A percentile compares a stretch with the other conserved stretches of the same genome.
These are phyloP conservation scores for Tenualosa thibaudeaui DNA, from an alignment of 2,797 vertebrate genomes.

Conservation along the genomic window DNA sequence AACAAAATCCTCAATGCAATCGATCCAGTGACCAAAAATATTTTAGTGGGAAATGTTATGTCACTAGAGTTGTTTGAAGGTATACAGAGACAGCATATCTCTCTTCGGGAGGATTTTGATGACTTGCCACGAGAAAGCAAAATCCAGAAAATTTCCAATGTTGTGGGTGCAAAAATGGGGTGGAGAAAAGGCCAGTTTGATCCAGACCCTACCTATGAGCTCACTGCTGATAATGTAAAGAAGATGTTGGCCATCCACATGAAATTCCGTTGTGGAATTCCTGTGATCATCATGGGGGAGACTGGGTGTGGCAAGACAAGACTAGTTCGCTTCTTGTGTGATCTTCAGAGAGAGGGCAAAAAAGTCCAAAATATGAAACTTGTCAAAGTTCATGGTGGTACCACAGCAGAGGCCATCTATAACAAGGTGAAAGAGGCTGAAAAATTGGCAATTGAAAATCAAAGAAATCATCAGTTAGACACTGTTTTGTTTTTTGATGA, in stretches of 20 bases:
- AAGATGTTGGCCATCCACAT: conserved; percentile 84
- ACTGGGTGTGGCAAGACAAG: conserved; percentile 81
- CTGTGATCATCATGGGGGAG: conserved; percentile 82
- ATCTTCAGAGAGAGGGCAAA: conserved; percentile 68
- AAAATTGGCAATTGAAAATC: conserved; percentile 65
- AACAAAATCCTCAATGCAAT: conserved; percentile 60
- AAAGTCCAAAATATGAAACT: conserved; percentile 73
- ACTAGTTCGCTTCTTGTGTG: conserved; percentile 77
- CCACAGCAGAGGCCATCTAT: conserved; percentile 74
- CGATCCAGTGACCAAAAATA: conserved; percentile 57
- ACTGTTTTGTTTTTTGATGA: conserved; percentile 82
- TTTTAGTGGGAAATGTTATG: conserved; percentile 73
- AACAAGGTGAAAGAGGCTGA: conserved; percentile 74
- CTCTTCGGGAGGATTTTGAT: conserved; percentile 75
- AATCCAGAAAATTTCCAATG: conserved; percentile 70
- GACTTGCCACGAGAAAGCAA: conserved; percentile 64
- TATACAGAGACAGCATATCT: conserved; percentile 69
- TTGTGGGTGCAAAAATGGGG: conserved; percentile 69
- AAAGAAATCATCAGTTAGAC: conserved; percentile 60
- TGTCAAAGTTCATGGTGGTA: conserved; percentile 80
- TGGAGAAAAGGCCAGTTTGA: conserved; percentile 60
- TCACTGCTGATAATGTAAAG: conserved; percentile 81
- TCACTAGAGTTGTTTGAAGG: conserved; percentile 61
- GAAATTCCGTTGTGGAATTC: conserved; percentile 79
- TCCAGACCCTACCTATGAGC: conserved; percentile 78